These are phyloP conservation scores for Todiramphus chloris DNA, from an alignment of 2,113 vertebrate species.

Conservation along the genomic window DNA sequence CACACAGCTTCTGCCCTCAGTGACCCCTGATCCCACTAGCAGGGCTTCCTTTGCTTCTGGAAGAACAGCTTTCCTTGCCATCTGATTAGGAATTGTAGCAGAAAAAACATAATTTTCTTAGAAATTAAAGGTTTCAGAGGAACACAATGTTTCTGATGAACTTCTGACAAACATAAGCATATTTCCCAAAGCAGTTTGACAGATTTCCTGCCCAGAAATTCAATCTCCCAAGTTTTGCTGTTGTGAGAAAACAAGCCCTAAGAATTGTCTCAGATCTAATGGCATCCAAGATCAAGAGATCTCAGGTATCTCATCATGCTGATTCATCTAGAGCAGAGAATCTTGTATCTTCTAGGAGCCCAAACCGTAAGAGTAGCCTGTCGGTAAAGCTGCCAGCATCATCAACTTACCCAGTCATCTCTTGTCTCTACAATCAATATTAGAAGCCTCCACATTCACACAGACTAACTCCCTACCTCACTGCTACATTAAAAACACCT, in stretches of 20 bases:
- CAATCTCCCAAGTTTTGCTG: not conserved
- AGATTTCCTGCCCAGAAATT: not conserved
- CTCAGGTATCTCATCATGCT: not conserved
- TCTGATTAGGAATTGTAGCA: not conserved
- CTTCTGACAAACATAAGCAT: not conserved
- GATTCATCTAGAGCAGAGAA: not conserved
- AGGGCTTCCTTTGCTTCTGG: accelerated
- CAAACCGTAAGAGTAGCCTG: not conserved
- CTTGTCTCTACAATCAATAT: not conserved
- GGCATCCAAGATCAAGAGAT: not conserved
- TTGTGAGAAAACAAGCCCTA: accelerated
- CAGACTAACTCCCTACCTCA: not conserved
- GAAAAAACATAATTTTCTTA: not conserved
- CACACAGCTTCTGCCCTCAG: not conserved
- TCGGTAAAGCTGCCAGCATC: not conserved
- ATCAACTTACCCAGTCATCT: not conserved
- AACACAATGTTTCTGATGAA: not conserved
- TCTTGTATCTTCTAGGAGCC: not conserved
- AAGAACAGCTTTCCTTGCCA: not conserved
- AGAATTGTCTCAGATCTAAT: not conserved
- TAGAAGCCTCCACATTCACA: not conserved
- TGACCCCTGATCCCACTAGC: not conserved
- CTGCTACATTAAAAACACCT: not conserved
- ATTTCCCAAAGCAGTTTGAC: not conserved
- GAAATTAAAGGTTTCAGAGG: not conserved